Evolutionary conservation across 2,113 vertebrate species (phyloP), one percentile per base, ranked within the genome.

Genomic region (Lonchura striata): DNA sequence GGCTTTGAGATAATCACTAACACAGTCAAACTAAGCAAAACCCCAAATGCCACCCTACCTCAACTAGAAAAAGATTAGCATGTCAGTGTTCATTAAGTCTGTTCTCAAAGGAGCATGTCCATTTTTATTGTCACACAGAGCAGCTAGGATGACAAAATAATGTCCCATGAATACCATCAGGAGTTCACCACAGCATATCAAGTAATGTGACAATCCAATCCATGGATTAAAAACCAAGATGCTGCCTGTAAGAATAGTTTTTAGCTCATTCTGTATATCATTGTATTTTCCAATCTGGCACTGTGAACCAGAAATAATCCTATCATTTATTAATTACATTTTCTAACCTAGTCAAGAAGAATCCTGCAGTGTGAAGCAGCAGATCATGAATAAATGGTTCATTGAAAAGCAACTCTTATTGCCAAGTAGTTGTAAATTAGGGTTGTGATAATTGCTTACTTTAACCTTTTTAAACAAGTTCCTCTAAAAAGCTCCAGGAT

Each of bases 261-360:
- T 96, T 95, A 97, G 81, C 95, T 92, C 95, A 63, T 96, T 97
- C 93, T 96, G 94, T 93, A 46, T 95, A 96, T 97, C 96, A 94
- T 96, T 98, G 97, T 98, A 93, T 96, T 97, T 97, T 88, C 85
- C 95, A 97, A 96, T 98, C 97, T 97, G 97, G 96, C 97, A 97
- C 97, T 83, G 0, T 95, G 97, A 98, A 98, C 98, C 97, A 98
- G 98, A 98, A 98, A 98, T 98, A 98, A 98, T 98, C 97, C 98
- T 97, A 97, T 97, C 96, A 98, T 98, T 98, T 98, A 98, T 98
- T 98, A 98, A 98, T 98, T 98, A 98, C 97, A 95, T 97, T 96
- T 96, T 96, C 97, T 96, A 97, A 97, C 97, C 97, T 95, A 96
- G 97, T 97, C 98, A 98, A 97, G 97, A 97, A 98, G 97, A 97